Percentiles rank a stretch among this genome's conserved stretches.
phyloP scores from a whole-genome alignment of 2,888 invertebrate species.

The Chirona hameri region DNA sequence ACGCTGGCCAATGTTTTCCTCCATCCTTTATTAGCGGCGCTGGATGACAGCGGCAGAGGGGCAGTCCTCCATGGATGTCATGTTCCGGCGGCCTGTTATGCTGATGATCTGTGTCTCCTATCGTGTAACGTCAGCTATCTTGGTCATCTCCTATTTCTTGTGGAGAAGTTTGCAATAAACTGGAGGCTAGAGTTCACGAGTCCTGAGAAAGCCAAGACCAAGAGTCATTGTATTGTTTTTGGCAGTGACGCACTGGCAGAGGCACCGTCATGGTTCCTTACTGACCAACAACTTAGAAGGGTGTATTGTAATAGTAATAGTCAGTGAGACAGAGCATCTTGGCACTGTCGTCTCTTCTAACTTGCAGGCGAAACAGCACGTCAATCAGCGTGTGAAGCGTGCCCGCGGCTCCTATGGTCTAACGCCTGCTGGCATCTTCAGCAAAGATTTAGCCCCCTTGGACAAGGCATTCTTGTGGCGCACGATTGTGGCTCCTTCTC shows the following conservation, averaged over 20 bases:
- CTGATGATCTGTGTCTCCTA: background rate
- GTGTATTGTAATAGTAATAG: too few relatives aligned
- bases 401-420: too few relatives aligned
- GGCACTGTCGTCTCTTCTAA: too few relatives aligned
- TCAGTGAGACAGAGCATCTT: too few relatives aligned
- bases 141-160: background rate
- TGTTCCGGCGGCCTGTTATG: background rate
- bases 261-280: background rate
- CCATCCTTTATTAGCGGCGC: background rate
- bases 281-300: background rate
- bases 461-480: too few relatives aligned
- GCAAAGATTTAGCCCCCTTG: too few relatives aligned
- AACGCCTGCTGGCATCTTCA: too few relatives aligned
- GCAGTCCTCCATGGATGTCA: background rate
- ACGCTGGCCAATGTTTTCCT: background rate
- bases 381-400: too few relatives aligned
- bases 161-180: background rate
- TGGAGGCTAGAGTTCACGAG: background rate
- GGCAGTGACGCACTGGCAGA: background rate
- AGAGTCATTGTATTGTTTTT: background rate
- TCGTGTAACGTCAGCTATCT: background rate
- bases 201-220: background rate
- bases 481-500: too few relatives aligned
- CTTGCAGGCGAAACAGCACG: too few relatives aligned
- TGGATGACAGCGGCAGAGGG: background rate